Evolutionary conservation across 2,113 vertebrate genomes (phyloP).

Genomic region (Pitta sordida): DNA sequence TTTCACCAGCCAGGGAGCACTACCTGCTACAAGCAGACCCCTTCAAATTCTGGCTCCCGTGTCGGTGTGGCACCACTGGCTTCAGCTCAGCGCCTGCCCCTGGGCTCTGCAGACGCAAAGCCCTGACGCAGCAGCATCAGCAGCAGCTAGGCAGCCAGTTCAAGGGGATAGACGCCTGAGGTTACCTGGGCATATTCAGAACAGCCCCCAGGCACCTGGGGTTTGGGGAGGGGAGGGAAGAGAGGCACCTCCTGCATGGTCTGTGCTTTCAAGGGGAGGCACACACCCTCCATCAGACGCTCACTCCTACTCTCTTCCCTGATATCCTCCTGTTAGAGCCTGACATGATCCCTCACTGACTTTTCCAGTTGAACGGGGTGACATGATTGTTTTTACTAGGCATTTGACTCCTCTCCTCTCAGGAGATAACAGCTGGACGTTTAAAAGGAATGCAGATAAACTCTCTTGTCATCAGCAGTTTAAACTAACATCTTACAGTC

Average conservation of each 20-base stretch:
- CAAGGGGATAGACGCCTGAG: rapidly evolving
- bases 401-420: neutral
- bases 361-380: neutral
- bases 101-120: neutral
- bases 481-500: neutral
- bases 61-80: neutral
- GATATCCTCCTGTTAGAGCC: neutral
- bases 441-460: neutral
- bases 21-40: neutral
- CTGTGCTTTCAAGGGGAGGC: neutral
- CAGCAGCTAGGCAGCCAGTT: neutral
- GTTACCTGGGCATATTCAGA: rapidly evolving
- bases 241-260: neutral
- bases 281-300: neutral
- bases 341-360: neutral
- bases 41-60: neutral
- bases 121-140: rapidly evolving
- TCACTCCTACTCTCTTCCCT: neutral
- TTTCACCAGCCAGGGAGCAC: neutral
- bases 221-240: too few species aligned
- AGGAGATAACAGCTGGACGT: neutral
- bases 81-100: neutral
- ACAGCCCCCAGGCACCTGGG: rapidly evolving
- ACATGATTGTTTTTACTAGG: neutral
- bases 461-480: neutral